Evolutionary conservation across 1,140 invertebrate species (phyloP), one percentile per base, ranked within the genome.

Genomic region (Nephila pilipes): DNA sequence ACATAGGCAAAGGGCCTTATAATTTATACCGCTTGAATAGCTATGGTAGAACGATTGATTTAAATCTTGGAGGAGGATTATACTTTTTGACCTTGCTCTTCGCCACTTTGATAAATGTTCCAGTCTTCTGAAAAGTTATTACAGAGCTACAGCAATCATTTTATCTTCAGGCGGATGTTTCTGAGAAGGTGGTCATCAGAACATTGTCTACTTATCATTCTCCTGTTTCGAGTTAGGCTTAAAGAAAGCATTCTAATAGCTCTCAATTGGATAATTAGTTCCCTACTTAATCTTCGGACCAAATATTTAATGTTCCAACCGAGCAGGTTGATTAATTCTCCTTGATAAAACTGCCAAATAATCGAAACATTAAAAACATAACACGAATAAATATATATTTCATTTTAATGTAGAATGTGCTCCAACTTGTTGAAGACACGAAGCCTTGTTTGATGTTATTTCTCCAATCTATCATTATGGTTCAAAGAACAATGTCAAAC

Each of bases 51-150:
- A 32, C 65, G 29, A 69, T 69, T 69, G 65, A 69, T 69, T 69
- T 69, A 69, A 60, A 69, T 69, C 65, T 69, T 32, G 65, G 65
- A 69, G 65, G 65, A 69, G 65, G 65, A 69, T 69, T 69, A 25
- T 69, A 29, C 65, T 69, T 16, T 69, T 69, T 69, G 65, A 69
- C 65, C 65, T 69, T 69, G 65, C 29, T 29, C 29, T 69, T n/a
- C 65, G 25, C 25, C 65, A 69, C 14, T 32, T 69, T 69, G 65
- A 69, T 69, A 69, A 25, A 69, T 69, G 25, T 12, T 16, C 29
- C 29, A 0, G 29, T 32, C 14, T 25, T 4, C 65, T 29, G 65
- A 3, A 14, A 32, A 69, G 29, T 29, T 69, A 69, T 69, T 32
- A 46, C 12, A 32, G 65, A 16, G 29, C n/a, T 63, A 20, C n/a